phyloP scores from a whole-genome alignment of 1,140 invertebrate genomes.

The Saccostrea glomerata region DNA sequence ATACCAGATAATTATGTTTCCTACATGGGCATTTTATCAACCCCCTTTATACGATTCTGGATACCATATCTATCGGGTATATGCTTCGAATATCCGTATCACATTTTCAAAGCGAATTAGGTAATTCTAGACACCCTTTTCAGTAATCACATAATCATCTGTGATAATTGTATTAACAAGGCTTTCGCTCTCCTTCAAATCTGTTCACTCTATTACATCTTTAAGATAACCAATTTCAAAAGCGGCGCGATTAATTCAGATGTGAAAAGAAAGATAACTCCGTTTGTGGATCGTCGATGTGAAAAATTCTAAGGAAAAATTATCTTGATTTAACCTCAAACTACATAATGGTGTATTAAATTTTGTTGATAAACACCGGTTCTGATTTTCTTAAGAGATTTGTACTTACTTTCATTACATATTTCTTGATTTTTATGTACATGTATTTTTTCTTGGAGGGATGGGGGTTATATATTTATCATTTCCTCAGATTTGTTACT shows the following conservation, averaged over 20 bases:
- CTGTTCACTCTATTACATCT: not conserved
- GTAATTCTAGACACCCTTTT: not conserved
- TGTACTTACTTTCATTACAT: too few species aligned
- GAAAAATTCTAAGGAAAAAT: not conserved
- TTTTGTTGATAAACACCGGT: too few species aligned
- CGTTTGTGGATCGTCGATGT: not conserved
- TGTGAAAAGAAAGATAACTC: slow-evolving; percentile 14
- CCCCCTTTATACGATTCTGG: too few species aligned
- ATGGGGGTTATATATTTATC: too few species aligned
- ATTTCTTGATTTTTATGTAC: too few species aligned
- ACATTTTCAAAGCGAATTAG: slow-evolving; percentile 8
- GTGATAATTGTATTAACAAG: slow-evolving; percentile 25
- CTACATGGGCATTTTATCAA: too few species aligned
- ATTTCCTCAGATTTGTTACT: too few species aligned
- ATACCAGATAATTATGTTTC: too few species aligned
- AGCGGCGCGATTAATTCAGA: slow-evolving; percentile 20
- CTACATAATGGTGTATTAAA: not conserved
- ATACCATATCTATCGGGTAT: not conserved
- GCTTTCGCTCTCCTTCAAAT: not conserved
- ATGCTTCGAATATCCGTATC: not conserved
- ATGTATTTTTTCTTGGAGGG: too few species aligned
- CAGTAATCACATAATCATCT: slow-evolving; percentile 20
- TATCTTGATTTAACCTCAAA: not conserved
- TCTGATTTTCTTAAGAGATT: too few species aligned
- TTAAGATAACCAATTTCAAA: slow-evolving; percentile 21